These are phyloP conservation scores for Oriolus oriolus DNA, from an alignment of 2,113 vertebrate genomes.

Conservation along the genomic window DNA sequence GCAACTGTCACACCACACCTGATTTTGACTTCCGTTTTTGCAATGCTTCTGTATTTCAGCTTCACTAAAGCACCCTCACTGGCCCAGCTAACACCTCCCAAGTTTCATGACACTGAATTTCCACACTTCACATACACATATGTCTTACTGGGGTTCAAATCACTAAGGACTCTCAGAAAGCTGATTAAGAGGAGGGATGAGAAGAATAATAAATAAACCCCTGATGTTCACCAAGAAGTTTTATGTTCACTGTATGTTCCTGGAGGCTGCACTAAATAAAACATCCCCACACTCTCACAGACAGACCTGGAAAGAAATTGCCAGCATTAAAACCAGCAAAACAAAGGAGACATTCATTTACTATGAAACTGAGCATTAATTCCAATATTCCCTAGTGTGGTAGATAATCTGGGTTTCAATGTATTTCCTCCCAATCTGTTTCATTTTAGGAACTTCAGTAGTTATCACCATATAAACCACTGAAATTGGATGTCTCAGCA, in stretches of 20 bases:
- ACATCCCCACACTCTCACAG: not conserved
- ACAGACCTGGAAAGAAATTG: not conserved
- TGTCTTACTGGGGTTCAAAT: not conserved
- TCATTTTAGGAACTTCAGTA: not conserved
- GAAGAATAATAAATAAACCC: not conserved
- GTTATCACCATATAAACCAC: not conserved
- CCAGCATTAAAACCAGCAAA: not conserved
- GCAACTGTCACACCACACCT: not conserved
- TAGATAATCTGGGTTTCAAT: not conserved
- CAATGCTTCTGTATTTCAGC: not conserved
- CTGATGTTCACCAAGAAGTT: not conserved
- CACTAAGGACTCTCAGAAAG: not conserved
- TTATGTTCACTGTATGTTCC: not conserved
- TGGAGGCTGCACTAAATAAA: not conserved
- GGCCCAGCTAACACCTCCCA: not conserved
- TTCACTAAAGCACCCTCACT: not conserved
- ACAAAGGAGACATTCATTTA: not conserved
- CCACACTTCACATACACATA: not conserved
- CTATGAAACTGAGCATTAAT: not conserved
- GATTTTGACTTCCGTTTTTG: not conserved
- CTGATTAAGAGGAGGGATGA: not conserved
- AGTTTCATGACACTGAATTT: not conserved
- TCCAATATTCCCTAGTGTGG: not conserved
- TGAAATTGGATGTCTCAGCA: not conserved
- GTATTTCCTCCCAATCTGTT: not conserved